Conservation (phyloP, 2,888 invertebrate genomes). For the Dasypolia templi region DNA sequence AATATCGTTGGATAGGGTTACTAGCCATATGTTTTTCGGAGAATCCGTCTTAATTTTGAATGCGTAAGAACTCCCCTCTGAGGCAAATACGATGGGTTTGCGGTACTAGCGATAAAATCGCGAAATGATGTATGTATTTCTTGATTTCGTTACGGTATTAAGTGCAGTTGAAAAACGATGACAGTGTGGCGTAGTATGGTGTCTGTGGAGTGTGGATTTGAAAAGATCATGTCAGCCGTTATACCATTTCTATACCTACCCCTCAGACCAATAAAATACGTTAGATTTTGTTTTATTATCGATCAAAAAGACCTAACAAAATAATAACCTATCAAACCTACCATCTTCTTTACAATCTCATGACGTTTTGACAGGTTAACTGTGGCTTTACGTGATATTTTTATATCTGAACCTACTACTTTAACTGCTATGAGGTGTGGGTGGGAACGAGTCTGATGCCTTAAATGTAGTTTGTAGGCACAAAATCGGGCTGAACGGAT, state of each 20-base stretch:
- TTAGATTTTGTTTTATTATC: neutral
- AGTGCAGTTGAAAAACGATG: slow-evolving; percentile 2
- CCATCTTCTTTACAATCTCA: neutral
- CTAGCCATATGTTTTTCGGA: slow-evolving; percentile 60
- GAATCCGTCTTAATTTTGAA: slow-evolving; percentile 52
- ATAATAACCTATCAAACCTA: too few relatives aligned
- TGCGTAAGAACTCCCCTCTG: slow-evolving; percentile 44
- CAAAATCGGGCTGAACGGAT: too few relatives aligned
- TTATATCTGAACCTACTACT: too few relatives aligned
- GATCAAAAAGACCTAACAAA: neutral
- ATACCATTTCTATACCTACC: neutral
- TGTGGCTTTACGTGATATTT: neutral
- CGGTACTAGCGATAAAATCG: slow-evolving; percentile 38
- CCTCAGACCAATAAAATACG: neutral
- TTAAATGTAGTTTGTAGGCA: too few relatives aligned
- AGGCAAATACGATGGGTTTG: slow-evolving; percentile 15
- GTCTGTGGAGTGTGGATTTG: neutral
- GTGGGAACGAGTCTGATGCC: too few relatives aligned
- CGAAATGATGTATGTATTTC: slow-evolving; percentile 18
- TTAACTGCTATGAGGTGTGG: too few relatives aligned
- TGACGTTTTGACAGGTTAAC: neutral
- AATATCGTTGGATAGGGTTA: slow-evolving; percentile 59
- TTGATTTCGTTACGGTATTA: slow-evolving; percentile 42
- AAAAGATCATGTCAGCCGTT: neutral
- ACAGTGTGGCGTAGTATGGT: neutral